These are phyloP conservation scores for Polyommatus iphigenia DNA, from an alignment of 2,888 invertebrate genomes.

Conservation along the genomic window DNA sequence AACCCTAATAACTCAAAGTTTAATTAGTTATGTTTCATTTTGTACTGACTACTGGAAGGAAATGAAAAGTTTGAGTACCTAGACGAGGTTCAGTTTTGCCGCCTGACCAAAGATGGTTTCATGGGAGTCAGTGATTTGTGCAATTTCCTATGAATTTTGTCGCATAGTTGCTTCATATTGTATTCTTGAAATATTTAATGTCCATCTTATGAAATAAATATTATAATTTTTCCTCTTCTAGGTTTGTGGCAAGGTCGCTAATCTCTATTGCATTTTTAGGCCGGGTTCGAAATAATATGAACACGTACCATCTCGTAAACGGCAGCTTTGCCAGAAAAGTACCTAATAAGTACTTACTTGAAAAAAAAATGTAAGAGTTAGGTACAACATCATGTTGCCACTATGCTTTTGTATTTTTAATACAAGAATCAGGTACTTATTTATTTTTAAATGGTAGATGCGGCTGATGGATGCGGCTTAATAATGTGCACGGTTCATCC, in stretches of 20 bases:
- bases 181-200: background rate
- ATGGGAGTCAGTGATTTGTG: background rate
- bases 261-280: too few species aligned
- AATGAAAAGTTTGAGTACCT: background rate
- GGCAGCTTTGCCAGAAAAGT: too few species aligned
- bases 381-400: too few species aligned
- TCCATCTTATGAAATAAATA: background rate
- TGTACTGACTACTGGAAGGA: background rate
- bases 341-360: too few species aligned
- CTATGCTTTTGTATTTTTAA: too few species aligned
- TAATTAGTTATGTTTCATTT: background rate
- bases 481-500: too few species aligned
- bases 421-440: too few species aligned
- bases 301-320: too few species aligned
- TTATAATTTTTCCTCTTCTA: background rate
- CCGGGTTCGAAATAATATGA: too few species aligned
- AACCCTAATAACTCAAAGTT: background rate
- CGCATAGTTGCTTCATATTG: background rate
- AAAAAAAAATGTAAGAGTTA: too few species aligned
- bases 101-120: background rate
- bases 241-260: background rate
- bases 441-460: too few species aligned
- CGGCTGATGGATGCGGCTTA: too few species aligned
- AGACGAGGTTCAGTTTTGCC: background rate
- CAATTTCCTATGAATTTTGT: background rate